These are phyloP conservation scores for Porites australiensis DNA, from an alignment of 64 coral and sea anemone genomes.

Conservation along the genomic window DNA sequence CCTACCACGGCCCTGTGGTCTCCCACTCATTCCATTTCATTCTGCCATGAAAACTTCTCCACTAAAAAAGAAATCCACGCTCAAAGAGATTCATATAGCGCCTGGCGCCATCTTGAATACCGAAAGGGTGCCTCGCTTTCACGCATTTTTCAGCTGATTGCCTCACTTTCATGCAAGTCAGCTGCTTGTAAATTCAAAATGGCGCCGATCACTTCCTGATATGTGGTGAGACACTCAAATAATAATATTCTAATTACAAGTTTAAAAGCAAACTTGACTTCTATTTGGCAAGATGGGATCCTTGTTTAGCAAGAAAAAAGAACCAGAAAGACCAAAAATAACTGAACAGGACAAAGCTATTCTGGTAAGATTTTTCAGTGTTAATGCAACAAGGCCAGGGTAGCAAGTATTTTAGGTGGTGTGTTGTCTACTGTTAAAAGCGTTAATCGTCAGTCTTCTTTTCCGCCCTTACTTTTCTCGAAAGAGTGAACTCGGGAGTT, in stretches of 20 bases:
- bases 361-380: conserved; percentile 58
- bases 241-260: background rate
- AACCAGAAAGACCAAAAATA: conserved; percentile 85
- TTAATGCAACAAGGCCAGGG: too few species aligned
- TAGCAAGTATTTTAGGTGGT: too few species aligned
- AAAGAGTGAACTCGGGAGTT: background rate
- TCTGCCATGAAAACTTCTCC: conserved; percentile 89
- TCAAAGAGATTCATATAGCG: conserved; percentile 58
- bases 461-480: background rate
- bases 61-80: conserved; percentile 74
- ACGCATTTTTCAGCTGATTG: conserved; percentile 27
- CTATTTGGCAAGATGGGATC: conserved; percentile 65
- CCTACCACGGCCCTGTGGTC: conserved; percentile 98
- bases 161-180: conserved; percentile 47
- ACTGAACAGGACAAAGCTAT: conserved; percentile 99
- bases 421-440: too few species aligned
- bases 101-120: conserved; percentile 95
- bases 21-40: conserved; percentile 99
- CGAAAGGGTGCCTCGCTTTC: conserved; percentile 58
- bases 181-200: conserved; percentile 55
- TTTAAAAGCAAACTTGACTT: background rate
- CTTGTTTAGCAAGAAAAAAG: conserved; percentile 91
- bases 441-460: background rate
- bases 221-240: background rate
- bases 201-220: conserved; percentile 10